A percentile compares a stretch with the other conserved stretches of the same genome.
These are phyloP conservation scores for Drosophila hydei DNA, from an alignment of 1,140 invertebrate species.

Conservation along the genomic window DNA sequence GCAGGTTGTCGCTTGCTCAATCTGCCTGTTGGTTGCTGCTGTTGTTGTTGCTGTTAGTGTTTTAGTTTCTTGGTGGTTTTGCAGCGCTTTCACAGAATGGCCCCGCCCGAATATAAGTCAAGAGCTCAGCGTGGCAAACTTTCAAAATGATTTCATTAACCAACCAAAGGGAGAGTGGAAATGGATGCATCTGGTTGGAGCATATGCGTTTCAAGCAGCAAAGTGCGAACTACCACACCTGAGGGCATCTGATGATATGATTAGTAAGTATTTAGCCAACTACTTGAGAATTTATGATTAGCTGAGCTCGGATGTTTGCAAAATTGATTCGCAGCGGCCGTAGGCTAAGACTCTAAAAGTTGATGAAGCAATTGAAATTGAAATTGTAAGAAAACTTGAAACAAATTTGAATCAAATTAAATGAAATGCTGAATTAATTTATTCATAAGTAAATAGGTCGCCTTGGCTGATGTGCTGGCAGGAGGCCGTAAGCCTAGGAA, in stretches of 20 bases:
- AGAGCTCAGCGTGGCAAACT: slow-evolving; percentile 36
- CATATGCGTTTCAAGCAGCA: not conserved
- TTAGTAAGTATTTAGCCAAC: slow-evolving; percentile 6
- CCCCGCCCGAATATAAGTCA: slow-evolving; percentile 16
- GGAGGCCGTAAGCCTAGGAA: too few relatives aligned
- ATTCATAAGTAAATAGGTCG: too few relatives aligned
- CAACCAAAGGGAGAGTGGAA: slow-evolving; percentile 4
- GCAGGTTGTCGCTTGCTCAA: slow-evolving; percentile 21
- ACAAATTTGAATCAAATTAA: too few relatives aligned
- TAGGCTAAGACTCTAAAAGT: too few relatives aligned
- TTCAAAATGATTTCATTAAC: slow-evolving; percentile 71
- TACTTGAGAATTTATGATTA: not conserved
- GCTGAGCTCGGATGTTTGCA: not conserved
- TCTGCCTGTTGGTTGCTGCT: slow-evolving; percentile 16
- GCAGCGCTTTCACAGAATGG: not conserved
- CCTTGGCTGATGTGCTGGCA: too few relatives aligned
- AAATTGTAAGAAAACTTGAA: not conserved
- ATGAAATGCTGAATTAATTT: too few relatives aligned
- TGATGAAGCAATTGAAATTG: too few relatives aligned
- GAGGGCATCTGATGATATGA: slow-evolving; percentile 15
- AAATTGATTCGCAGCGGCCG: not conserved
- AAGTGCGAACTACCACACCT: too few relatives aligned
- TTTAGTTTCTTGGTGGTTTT: slow-evolving; percentile 10
- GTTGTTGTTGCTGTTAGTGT: slow-evolving; percentile 15
- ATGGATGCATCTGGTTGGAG: not conserved